Base-by-base conservation (phyloP, 2,113 vertebrate genomes). In the Trichechus manatus region DNA sequence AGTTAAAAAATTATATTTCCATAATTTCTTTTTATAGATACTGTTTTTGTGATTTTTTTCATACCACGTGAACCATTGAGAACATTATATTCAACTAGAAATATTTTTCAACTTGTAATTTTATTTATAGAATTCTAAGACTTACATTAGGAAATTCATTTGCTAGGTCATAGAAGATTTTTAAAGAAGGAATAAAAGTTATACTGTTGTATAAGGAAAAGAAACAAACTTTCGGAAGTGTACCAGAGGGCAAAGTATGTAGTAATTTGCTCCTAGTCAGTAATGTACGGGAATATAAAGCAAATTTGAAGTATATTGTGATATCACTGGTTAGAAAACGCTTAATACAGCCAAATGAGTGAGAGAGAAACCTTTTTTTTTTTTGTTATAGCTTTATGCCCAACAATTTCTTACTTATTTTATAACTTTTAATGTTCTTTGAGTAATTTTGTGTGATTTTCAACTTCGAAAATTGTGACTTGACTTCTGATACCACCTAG, bases 111-210 rank as follows among this genome's bases (percentile, higher is more conserved):
- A 31, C 93, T 87, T 87, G 25, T 14, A 93, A 22, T 94, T 96
- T 91, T 94, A 31, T 33, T 72, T 90, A 47, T 1, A 63, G 29
- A 95, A 78, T 85, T 95, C 64, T 22, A 22, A 59, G 74, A 53
- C 64, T 96, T 89, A 96, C 75, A 93, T 89, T 91, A 79, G 89
- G 56, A 95, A 83, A 88, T 86, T 91, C 7, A 91, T 91, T 89
- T 97, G n/a, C 81, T 13, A 86, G 88, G 13, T 95, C 22, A 20
- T 50, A 31, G 20, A 50, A 80, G 47, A 44, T 79, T 92, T 93
- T 82, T 91, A 31, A 95, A 53, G 23, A 89, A 92, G 50, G 22
- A 10, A 66, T 63, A 86, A 44, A 91, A 42, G 15, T 63, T 72
- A 42, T 84, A 15, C 25, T 94, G 1, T 88, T 81, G 25, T 87